Percentiles rank a stretch among this genome's conserved stretches.
Conservation (phyloP, 1,140 invertebrate genomes). For the Hypothenemus hampei region DNA sequence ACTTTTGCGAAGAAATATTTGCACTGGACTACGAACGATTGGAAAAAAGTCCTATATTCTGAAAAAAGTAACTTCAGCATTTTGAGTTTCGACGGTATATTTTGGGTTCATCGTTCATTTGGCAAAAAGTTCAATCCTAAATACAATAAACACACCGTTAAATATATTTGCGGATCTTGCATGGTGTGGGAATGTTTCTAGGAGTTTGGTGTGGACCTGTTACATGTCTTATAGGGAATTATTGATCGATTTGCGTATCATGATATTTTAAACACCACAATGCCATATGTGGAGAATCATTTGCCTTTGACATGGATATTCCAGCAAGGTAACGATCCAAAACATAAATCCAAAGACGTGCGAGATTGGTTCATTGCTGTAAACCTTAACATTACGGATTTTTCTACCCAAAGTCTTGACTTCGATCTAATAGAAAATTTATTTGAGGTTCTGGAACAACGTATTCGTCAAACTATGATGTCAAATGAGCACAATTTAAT, state of each 20-base stretch:
- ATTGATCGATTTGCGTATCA: not conserved
- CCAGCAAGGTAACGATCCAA: not conserved
- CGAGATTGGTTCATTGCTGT: not conserved
- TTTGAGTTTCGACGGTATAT: not conserved
- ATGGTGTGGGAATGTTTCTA: too few species aligned
- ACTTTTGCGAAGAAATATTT: not conserved
- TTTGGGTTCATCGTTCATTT: not conserved
- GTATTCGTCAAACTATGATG: not conserved
- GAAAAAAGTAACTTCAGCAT: too few species aligned
- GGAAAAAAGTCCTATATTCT: too few species aligned
- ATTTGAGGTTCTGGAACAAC: not conserved
- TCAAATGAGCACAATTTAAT: not conserved
- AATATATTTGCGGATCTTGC: not conserved
- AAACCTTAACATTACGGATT: not conserved
- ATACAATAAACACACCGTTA: not conserved
- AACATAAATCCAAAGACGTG: too few species aligned
- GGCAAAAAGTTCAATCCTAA: not conserved
- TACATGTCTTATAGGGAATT: not conserved
- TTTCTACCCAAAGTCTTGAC: not conserved
- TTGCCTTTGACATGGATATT: too few species aligned
- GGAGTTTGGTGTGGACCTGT: not conserved
- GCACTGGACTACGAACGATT: not conserved
- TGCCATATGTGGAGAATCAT: too few species aligned
- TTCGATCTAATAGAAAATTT: not conserved
- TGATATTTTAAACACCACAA: not conserved